Evolutionary conservation across 2,113 vertebrate species (phyloP).

Genomic region (Parus major): DNA sequence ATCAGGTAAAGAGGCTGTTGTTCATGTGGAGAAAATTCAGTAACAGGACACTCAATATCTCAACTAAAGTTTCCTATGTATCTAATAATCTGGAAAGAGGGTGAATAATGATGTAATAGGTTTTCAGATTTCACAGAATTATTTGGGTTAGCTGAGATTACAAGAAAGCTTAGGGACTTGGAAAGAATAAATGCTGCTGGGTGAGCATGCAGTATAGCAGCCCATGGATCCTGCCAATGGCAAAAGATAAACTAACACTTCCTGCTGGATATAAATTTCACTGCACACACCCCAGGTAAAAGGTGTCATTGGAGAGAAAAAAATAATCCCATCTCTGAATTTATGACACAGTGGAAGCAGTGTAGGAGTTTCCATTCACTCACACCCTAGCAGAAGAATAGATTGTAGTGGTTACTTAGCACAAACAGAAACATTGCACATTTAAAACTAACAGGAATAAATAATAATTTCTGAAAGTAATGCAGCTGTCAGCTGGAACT

Average conservation of each 20-base stretch:
- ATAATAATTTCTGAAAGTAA: neutral
- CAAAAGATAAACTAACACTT: neutral
- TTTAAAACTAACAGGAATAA: neutral
- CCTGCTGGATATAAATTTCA: neutral
- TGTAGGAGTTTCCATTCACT: neutral
- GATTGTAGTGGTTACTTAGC: neutral
- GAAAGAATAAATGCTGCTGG: neutral
- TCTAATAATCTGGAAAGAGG: neutral
- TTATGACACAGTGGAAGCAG: neutral
- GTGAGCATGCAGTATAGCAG: neutral
- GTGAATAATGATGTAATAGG: neutral
- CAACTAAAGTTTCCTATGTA: neutral
- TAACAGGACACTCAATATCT: neutral
- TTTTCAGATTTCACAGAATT: neutral
- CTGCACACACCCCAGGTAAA: neutral
- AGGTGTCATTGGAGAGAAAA: neutral
- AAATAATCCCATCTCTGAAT: neutral
- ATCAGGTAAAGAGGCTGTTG: neutral
- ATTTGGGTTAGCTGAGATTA: neutral
- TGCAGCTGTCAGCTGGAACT: neutral
- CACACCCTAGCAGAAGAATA: neutral
- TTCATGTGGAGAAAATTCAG: neutral
- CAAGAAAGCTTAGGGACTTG: neutral
- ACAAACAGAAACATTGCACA: neutral
- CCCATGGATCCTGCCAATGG: neutral